Percentiles rank a stretch among this genome's conserved stretches.
Evolutionary conservation across 2,888 invertebrate species (phyloP).

Genomic region (Cephus runcator): DNA sequence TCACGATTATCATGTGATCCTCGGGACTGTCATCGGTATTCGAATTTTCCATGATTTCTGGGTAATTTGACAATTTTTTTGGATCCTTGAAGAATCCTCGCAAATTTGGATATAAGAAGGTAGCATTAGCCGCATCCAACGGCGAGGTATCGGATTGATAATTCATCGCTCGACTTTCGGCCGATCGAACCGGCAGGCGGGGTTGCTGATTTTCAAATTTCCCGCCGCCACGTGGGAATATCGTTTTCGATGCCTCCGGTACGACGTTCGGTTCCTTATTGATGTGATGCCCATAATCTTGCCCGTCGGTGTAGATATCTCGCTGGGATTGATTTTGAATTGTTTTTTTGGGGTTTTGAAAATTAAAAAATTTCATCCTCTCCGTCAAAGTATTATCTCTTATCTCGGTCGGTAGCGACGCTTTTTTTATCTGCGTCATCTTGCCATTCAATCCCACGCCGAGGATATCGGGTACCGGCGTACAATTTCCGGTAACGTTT

Average conservation of each 20-base stretch:
- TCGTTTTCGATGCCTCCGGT: neutral
- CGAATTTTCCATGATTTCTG: neutral
- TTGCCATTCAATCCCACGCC: neutral
- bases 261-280: neutral
- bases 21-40: neutral
- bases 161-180: neutral
- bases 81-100: neutral
- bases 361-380: neutral
- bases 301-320: neutral
- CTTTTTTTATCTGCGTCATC: neutral
- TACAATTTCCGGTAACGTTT: neutral
- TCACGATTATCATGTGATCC: neutral
- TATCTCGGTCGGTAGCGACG: neutral
- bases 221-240: neutral
- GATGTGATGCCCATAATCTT: neutral
- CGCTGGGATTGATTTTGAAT: neutral
- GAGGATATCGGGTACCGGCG: neutral
- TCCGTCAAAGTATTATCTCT: neutral
- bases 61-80: neutral
- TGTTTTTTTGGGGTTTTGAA: neutral
- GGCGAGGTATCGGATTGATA: neutral
- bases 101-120: neutral
- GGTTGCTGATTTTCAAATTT: neutral
- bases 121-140: neutral
- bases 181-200: neutral